Evolutionary conservation across 2,113 vertebrate genomes (phyloP), one percentile per base, ranked within the genome.

Genomic region (Oncorhynchus clarkii): DNA sequence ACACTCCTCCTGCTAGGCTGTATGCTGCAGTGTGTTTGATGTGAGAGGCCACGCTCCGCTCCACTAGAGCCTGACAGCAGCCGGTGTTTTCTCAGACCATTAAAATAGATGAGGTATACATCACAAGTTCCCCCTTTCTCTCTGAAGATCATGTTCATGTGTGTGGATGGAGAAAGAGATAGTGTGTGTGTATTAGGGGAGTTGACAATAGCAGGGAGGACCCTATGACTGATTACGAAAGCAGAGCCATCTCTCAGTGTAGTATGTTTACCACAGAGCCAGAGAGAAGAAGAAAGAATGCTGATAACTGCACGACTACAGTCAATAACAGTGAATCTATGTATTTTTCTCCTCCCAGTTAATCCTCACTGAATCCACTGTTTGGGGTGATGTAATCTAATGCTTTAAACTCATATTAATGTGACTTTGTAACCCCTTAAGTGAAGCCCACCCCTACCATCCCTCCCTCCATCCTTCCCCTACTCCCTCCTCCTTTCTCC

Each of bases 321-420:
- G 82, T 78, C 80, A 83, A 83, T 66, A 88, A 78, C 81, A 67
- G 49, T 78, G 85, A 88, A 88, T 87, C 82, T 83, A 76, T 66
- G 69, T 78, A 79, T 85, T 81, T 82, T 80, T 31, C 74, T 68
- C 86, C 85, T 84, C 79, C 73, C 49, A 11, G 1, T 78, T 81
- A 86, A 87, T 88, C 90, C 78, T 80, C 73, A 82, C 80, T 83
- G 85, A 86, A 86, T 86, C 85, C 87, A 87, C 90, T 89, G 81
- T 87, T 92, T 76, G 72, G 73, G 78, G 70, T 92, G 89, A 92
- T 88, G 90, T 90, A 85, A 91, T 88, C 76, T 86, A 77, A 78
- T 81, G 84, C 84, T 89, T 89, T 88, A 90, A 90, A 70, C 72
- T 87, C 84, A 82, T 84, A 87, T 86, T 88, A 82, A 89, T 85